Percentiles rank a stretch among this genome's conserved stretches.
Conservation (phyloP, 2,113 vertebrate genomes). For the Zootoca vivipara region DNA sequence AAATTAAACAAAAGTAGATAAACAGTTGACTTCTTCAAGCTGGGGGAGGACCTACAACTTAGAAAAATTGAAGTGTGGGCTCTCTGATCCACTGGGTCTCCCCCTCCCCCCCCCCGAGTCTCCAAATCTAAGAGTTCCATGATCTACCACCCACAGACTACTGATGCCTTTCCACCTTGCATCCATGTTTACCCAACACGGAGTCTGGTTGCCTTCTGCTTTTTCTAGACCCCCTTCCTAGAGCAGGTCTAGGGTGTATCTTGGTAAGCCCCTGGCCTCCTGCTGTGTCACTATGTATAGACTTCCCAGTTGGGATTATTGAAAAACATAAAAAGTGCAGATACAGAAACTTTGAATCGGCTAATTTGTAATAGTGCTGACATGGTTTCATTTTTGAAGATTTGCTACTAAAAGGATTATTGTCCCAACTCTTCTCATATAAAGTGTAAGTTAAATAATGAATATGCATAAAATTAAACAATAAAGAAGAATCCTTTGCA, state of each 20-base stretch:
- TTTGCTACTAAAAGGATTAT: background rate
- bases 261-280: no score
- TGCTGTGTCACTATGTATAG: background rate
- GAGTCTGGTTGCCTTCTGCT: background rate
- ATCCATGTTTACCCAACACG: background rate
- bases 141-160: background rate
- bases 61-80: no score
- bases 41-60: background rate
- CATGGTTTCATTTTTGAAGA: background rate
- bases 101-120: no score
- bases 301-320: background rate
- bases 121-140: background rate
- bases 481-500: background rate
- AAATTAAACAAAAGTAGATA: constrained; percentile 58
- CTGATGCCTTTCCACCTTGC: background rate
- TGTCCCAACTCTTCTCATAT: background rate
- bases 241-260: background rate
- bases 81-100: background rate
- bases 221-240: background rate
- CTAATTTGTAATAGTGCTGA: background rate
- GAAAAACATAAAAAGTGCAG: background rate
- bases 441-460: background rate
- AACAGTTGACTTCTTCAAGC: background rate
- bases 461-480: background rate
- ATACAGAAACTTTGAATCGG: background rate